Evolutionary conservation across 2,113 vertebrate species (phyloP).

Genomic region (Sterrhoptilus dennistouni): DNA sequence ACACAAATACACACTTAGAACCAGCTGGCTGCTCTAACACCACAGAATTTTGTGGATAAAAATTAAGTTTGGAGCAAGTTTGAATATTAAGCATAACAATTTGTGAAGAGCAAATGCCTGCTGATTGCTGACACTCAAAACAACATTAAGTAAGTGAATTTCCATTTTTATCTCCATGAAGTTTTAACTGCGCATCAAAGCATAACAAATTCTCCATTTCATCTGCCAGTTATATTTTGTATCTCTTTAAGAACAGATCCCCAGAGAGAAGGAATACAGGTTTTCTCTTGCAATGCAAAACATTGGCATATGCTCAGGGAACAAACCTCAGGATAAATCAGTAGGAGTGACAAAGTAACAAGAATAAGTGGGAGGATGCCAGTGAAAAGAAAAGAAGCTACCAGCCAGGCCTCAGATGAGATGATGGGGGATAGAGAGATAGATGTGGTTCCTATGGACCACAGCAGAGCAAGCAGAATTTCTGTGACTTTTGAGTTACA

Average conservation of each 20-base stretch:
- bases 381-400: neutral
- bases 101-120: neutral
- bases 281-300: neutral
- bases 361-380: neutral
- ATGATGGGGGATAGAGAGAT: neutral
- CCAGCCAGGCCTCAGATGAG: neutral
- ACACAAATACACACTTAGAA: neutral
- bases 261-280: neutral
- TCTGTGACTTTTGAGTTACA: neutral
- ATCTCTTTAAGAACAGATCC: neutral
- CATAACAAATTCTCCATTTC: neutral
- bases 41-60: neutral
- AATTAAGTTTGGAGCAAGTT: neutral
- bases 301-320: neutral
- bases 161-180: neutral
- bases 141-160: neutral
- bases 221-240: neutral
- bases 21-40: neutral
- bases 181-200: neutral
- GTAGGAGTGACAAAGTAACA: neutral
- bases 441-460: neutral
- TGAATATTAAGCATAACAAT: neutral
- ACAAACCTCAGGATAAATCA: neutral
- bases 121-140: neutral
- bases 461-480: neutral